phyloP scores from a whole-genome alignment of 2,888 invertebrate genomes.

The Liodrosophila aerea region DNA sequence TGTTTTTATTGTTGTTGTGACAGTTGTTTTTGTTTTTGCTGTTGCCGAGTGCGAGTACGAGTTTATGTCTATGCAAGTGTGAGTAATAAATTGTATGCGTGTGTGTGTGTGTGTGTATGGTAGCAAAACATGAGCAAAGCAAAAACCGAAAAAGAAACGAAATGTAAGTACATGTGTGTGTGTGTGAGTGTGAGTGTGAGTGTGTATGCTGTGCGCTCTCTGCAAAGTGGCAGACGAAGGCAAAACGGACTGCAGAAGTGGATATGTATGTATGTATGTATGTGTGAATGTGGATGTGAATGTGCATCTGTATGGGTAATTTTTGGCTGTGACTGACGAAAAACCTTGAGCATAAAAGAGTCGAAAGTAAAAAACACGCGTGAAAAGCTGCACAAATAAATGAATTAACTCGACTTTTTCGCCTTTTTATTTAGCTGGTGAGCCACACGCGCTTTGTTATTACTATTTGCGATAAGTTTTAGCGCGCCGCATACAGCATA shows the following conservation, averaged over 20 bases:
- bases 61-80: constrained; percentile 19
- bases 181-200: background rate
- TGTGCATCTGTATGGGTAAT: constrained; percentile 21
- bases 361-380: constrained; percentile 35
- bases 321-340: constrained; percentile 48
- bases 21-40: constrained; percentile 68
- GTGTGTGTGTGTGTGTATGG: constrained; percentile 27
- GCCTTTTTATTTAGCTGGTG: constrained; percentile 19
- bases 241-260: constrained; percentile 34
- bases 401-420: constrained; percentile 35
- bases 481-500: constrained; percentile 49
- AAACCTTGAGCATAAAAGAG: constrained; percentile 64
- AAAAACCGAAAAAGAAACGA: constrained; percentile 63
- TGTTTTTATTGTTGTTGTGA: constrained; percentile 67
- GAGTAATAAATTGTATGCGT: constrained; percentile 11
- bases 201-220: constrained; percentile 24
- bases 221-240: constrained; percentile 43
- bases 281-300: constrained; percentile 14
- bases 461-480: constrained; percentile 41
- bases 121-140: constrained; percentile 74
- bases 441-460: constrained; percentile 43
- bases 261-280: constrained; percentile 13
- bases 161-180: constrained; percentile 45
- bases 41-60: constrained; percentile 63
- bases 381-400: constrained; percentile 55